A percentile compares a stretch with the other conserved stretches of the same genome.
Evolutionary conservation across 2,797 vertebrate genomes (phyloP).

Genomic region (Malurus splendens): DNA sequence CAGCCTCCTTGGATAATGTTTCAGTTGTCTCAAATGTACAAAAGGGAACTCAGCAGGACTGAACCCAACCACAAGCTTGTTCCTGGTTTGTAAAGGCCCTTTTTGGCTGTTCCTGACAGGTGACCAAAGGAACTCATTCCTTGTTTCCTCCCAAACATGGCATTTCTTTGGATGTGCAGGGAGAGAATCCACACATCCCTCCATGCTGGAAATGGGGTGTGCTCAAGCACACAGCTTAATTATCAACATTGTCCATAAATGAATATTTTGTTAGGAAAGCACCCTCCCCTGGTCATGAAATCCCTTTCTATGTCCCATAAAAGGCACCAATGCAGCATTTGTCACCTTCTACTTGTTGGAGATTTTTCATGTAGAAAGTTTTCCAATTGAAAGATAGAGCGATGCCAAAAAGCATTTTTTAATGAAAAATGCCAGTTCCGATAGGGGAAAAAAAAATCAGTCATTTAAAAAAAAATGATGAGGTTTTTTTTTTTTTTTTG

Average conservation of each 20-base stretch:
- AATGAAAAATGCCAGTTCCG: not conserved
- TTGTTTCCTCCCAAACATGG: not conserved
- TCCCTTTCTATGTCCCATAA: not conserved
- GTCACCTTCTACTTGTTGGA: not conserved
- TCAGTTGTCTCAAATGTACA: not conserved
- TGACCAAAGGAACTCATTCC: not conserved
- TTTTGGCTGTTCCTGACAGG: not conserved
- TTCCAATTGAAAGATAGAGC: slow-evolving; percentile 4
- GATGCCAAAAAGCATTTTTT: slow-evolving; percentile 29
- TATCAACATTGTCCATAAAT: not conserved
- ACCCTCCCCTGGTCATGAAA: not conserved
- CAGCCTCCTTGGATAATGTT: not conserved
- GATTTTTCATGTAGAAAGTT: slow-evolving; percentile 28
- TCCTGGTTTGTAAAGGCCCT: not conserved
- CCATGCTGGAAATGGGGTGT: not conserved
- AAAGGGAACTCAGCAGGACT: not conserved
- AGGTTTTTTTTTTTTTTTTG: not conserved
- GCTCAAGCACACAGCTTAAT: not conserved
- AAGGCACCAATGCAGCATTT: not conserved
- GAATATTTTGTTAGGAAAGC: not conserved
- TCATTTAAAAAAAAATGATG: not conserved
- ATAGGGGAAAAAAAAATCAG: not conserved
- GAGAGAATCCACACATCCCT: not conserved
- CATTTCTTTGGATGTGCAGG: not conserved
- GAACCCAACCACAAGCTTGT: not conserved